Conservation (phyloP, 2,888 invertebrate genomes). For the Cremastobaeus sp. region DNA sequence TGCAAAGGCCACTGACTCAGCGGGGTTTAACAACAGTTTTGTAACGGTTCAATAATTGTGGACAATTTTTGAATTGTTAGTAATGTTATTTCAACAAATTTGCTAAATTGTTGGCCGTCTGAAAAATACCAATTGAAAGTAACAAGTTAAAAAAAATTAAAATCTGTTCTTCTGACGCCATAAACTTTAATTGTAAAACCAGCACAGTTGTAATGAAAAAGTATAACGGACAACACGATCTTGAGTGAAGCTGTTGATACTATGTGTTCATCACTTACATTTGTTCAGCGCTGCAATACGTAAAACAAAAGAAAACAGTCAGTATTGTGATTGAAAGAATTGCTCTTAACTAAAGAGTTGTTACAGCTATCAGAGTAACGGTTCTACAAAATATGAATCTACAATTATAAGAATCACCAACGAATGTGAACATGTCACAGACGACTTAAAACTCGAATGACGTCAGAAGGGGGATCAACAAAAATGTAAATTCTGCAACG, state of each 20-base stretch:
- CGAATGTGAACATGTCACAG: too few relatives aligned
- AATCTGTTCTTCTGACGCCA: conserved; percentile 53
- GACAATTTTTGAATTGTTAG: too few relatives aligned
- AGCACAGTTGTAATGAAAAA: conserved; percentile 4
- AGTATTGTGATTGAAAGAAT: conserved; percentile 38
- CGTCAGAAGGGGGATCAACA: conserved; percentile 54
- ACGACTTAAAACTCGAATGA: too few relatives aligned
- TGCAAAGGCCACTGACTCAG: too few relatives aligned
- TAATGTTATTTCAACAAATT: too few relatives aligned
- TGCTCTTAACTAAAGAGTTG: too few relatives aligned
- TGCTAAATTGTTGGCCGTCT: too few relatives aligned
- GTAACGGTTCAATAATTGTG: too few relatives aligned
- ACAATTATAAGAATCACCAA: too few relatives aligned
- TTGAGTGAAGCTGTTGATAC: conserved; percentile 6
- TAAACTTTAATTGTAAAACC: conserved; percentile 22
- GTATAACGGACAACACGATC: not conserved
- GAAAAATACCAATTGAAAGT: not conserved
- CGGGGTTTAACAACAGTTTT: too few relatives aligned
- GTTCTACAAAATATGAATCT: conserved; percentile 22
- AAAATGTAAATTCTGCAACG: too few relatives aligned
- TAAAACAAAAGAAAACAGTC: conserved; percentile 58
- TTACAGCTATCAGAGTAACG: conserved; percentile 4
- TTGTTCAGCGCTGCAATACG: conserved; percentile 64
- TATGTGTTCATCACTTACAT: conserved; percentile 63
- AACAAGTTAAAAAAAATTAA: not conserved